Evolutionary conservation across 2,888 invertebrate genomes (phyloP).

Genomic region (Nasonia oneida): DNA sequence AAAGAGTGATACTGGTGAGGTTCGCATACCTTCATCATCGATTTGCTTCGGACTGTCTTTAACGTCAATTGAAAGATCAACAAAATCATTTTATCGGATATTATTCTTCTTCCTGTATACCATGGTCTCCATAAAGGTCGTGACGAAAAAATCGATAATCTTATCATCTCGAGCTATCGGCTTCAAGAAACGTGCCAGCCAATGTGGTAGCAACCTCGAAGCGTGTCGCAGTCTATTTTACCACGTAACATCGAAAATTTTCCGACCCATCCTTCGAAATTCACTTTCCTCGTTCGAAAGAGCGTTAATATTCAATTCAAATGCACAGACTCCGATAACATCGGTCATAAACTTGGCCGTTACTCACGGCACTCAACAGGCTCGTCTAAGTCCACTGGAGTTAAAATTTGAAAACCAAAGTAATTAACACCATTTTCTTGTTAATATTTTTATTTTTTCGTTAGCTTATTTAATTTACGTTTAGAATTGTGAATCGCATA

Average conservation of each 20-base stretch:
- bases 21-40: conserved; percentile 21
- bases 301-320: conserved; percentile 77
- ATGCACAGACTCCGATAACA: conserved; percentile 79
- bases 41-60: conserved; percentile 52
- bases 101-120: conserved; percentile 73
- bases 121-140: conserved; percentile 70
- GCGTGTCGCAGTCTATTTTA: conserved; percentile 9
- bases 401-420: conserved; percentile 18
- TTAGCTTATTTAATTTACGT: no score
- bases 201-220: conserved; percentile 5
- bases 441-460: no score
- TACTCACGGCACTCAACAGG: conserved; percentile 71
- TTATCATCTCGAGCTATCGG: conserved; percentile 59
- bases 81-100: conserved; percentile 76
- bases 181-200: not conserved
- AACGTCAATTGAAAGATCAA: conserved; percentile 76
- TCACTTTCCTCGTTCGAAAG: conserved; percentile 73
- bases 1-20: conserved; percentile 27
- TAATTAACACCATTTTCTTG: not conserved
- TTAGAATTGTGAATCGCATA: no score
- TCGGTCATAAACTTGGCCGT: conserved; percentile 78
- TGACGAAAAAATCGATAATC: conserved; percentile 70
- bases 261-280: conserved; percentile 75
- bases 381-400: conserved; percentile 63
- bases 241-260: conserved; percentile 52